These are phyloP conservation scores for Rhinoraja longicauda DNA, from an alignment of 2,797 vertebrate genomes.

Conservation along the genomic window DNA sequence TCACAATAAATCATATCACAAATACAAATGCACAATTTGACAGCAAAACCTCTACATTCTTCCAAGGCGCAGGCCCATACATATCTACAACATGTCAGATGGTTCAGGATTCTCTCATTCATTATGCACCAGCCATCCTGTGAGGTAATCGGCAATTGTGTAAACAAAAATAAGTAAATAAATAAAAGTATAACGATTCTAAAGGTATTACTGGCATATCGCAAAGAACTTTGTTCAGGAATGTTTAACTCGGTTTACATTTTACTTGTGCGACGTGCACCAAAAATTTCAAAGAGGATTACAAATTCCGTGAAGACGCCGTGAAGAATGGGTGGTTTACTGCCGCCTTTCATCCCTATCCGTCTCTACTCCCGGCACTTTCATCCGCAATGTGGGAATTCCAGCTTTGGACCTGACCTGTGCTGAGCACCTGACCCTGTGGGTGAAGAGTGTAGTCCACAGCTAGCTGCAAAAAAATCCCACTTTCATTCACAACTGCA, in stretches of 20 bases:
- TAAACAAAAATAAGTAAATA: no score
- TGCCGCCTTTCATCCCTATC: background rate
- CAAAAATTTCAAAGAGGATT: background rate
- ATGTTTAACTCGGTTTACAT: background rate
- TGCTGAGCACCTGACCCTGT: background rate
- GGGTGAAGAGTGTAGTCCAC: background rate
- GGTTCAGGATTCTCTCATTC: no score
- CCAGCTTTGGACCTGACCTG: background rate
- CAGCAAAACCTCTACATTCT: no score
- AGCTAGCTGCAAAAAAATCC: background rate
- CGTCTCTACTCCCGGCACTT: background rate
- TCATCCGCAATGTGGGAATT: slow-evolving; percentile 2
- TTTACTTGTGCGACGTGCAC: background rate
- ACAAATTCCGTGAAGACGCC: background rate
- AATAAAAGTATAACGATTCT: no score
- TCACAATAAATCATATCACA: no score
- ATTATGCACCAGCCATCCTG: no score
- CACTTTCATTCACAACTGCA: background rate
- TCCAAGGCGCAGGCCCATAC: no score
- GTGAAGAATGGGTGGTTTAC: background rate
- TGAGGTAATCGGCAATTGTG: no score
- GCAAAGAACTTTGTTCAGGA: background rate
- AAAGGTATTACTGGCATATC: background rate
- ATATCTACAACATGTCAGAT: no score
- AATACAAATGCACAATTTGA: no score